Base-by-base conservation (phyloP, 30 jellyfish, hydroid and myxozoan species). In the Aurelia sp. region DNA sequence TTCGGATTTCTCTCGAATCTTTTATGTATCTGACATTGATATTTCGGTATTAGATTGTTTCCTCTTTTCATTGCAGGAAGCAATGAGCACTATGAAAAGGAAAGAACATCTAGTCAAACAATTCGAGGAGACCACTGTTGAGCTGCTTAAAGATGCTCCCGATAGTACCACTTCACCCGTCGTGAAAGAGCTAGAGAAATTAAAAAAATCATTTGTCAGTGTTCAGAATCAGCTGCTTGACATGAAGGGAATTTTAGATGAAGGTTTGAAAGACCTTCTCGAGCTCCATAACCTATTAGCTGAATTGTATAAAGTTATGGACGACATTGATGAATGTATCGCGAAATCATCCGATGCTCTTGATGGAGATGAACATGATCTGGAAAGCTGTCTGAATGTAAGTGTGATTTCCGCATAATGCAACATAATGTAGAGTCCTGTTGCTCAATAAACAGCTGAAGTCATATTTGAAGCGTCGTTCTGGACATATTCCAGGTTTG, bases 361-460 rank as follows among this genome's bases (percentile, higher is more conserved):
- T 13, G 96, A 87, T 70, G 97, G 96, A 3, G 98, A 87, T 71
- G 92, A 86, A 48, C 92, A 81, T 48, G 96, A 92, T 59, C 35
- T 92, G 71, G 88, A 86, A 81, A 66, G 89, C n/a, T 92, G 98
- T 74, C 67, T 92, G 66, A 66, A 63, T 53, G 98, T 92, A 66
- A 87, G 95, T 74, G 9, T 22, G 20, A 13, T 4, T 21, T 11
- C 13, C 23, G 62, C 23, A 13, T 17, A 19, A 6, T 62, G 33
- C 33, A 3, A 3, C 9, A 6, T 3, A 37, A 37, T 8, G 10
- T 37, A 37, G 9, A 3, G 6, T 27, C 33, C 2, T 27, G 33
- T 27, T 2, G 33, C 33, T 1, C 33, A 27, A 27, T 27, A 27
- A 27, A 27, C 33, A 27, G 33, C 33, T 27, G 33, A 27, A 27